Conservation (phyloP, 2,888 invertebrate species). For the Melikaiella ostensackeni region DNA sequence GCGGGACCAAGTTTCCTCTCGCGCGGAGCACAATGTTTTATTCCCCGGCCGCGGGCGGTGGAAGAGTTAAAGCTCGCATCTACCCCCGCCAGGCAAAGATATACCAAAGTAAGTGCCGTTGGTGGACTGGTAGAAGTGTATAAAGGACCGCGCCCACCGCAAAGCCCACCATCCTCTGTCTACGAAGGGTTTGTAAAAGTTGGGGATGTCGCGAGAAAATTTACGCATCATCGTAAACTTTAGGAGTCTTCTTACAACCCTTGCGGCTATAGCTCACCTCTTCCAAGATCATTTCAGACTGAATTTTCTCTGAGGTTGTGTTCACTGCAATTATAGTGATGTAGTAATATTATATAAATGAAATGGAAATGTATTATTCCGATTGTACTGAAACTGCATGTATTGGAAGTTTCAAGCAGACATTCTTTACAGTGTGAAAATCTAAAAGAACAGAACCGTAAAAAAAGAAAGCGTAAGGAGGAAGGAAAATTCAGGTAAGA, state of each 20-base stretch:
- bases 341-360: neutral
- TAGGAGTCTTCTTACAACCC: slow-evolving; percentile 64
- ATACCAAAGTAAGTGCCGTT: slow-evolving; percentile 52
- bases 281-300: neutral
- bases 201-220: slow-evolving; percentile 70
- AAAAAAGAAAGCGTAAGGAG: neutral
- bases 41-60: slow-evolving; percentile 64
- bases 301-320: neutral
- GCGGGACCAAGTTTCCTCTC: slow-evolving; percentile 62
- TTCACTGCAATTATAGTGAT: neutral
- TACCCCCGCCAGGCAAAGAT: slow-evolving; percentile 54
- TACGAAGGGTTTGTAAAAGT: slow-evolving; percentile 71
- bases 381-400: no score
- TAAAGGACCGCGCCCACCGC: slow-evolving; percentile 64
- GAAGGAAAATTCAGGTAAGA: slow-evolving; percentile 3
- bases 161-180: slow-evolving; percentile 55
- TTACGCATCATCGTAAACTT: slow-evolving; percentile 73
- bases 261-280: slow-evolving; percentile 35
- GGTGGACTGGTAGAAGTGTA: slow-evolving; percentile 62
- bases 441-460: neutral
- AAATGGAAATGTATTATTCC: no score
- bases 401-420: no score
- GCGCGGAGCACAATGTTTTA: slow-evolving; percentile 63
- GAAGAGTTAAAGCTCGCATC: slow-evolving; percentile 65
- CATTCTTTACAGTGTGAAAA: no score